phyloP scores from a whole-genome alignment of 2,113 vertebrate genomes.

The Lynx canadensis region DNA sequence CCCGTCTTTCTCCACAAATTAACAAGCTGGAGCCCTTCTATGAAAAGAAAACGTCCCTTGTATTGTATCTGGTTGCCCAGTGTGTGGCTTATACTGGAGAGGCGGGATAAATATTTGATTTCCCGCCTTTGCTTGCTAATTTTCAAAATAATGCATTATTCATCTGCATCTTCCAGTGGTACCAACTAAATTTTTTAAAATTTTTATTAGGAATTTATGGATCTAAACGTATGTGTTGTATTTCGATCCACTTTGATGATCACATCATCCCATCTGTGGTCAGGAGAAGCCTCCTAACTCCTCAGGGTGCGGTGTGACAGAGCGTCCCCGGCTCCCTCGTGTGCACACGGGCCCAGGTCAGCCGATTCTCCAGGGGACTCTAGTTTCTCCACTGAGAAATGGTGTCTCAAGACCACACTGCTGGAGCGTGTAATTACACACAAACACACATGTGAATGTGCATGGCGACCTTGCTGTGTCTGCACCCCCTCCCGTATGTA shows the following conservation, averaged over 20 bases:
- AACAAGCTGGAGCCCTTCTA: background rate
- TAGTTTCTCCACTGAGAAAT: background rate
- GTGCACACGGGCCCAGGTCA: background rate
- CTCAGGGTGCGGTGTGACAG: rapidly evolving
- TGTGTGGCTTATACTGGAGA: background rate
- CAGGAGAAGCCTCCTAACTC: no score
- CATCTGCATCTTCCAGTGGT: background rate
- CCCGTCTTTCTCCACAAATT: rapidly evolving
- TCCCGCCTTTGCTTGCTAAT: background rate
- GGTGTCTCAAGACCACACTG: rapidly evolving
- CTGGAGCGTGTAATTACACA: background rate
- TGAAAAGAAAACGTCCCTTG: background rate
- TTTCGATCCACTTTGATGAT: background rate
- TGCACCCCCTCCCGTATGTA: no score
- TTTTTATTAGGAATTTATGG: background rate
- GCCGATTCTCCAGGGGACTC: background rate
- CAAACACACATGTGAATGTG: rapidly evolving
- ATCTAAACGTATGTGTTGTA: background rate
- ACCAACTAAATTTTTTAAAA: background rate
- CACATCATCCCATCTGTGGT: background rate
- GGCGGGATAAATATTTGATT: background rate
- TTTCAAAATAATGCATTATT: conserved; percentile 27
- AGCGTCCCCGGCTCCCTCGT: background rate
- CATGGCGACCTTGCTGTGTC: no score
- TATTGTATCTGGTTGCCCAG: background rate